Conservation (phyloP, 2,113 vertebrate species). For the Phaethornis superciliosus region DNA sequence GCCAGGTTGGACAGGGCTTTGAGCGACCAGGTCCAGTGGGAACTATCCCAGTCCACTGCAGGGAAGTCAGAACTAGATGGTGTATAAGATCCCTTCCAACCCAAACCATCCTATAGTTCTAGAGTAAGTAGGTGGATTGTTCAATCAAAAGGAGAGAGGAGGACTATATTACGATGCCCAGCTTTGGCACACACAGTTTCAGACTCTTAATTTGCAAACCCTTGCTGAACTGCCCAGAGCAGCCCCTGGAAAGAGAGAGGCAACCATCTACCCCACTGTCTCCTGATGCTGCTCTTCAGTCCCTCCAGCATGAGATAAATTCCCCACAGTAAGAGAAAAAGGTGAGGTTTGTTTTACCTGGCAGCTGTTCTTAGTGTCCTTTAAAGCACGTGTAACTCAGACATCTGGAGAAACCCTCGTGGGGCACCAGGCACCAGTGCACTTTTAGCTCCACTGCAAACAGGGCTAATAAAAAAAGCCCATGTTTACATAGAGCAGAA, state of each 20-base stretch:
- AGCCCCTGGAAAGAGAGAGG: not conserved
- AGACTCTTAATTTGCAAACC: not conserved
- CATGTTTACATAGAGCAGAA: constrained; percentile 33
- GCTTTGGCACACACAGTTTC: not conserved
- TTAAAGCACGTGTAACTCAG: not conserved
- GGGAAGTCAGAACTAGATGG: too few relatives aligned
- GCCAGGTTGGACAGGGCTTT: too few relatives aligned
- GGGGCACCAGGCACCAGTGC: rapidly evolving
- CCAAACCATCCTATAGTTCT: too few relatives aligned
- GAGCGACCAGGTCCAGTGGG: too few relatives aligned
- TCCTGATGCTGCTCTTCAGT: not conserved
- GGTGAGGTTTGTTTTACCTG: not conserved
- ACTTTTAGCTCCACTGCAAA: constrained; percentile 30
- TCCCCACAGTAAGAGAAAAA: not conserved
- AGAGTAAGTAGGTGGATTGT: not conserved
- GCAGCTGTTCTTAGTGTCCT: not conserved
- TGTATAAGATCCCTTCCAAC: too few relatives aligned
- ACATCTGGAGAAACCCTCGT: not conserved
- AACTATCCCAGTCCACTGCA: too few relatives aligned
- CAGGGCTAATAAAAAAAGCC: not conserved
- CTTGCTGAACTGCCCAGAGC: not conserved
- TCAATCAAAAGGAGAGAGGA: not conserved
- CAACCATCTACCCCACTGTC: not conserved
- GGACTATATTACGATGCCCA: not conserved
- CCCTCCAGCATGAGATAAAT: not conserved